Evolutionary conservation across 2,888 invertebrate species (phyloP).

Genomic region (Oscheius sp.): DNA sequence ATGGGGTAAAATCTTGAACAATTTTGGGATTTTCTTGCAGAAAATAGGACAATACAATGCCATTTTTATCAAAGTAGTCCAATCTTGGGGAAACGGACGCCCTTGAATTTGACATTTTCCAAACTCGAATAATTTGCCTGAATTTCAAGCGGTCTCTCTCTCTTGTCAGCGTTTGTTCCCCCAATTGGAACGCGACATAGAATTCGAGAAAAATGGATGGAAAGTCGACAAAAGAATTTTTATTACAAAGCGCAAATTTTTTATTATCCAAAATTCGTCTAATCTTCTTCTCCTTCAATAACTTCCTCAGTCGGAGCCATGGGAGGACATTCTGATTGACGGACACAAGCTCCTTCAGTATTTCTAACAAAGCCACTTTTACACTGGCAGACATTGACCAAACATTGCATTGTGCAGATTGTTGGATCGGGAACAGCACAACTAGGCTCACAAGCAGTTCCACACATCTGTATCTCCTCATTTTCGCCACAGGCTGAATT

Average conservation of each 20-base stretch:
- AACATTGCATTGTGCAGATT: constrained; percentile 10
- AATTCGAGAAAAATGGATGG: no score
- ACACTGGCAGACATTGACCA: constrained; percentile 26
- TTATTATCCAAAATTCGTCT: not conserved
- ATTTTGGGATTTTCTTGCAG: no score
- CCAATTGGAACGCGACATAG: not conserved
- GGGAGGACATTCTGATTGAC: not conserved
- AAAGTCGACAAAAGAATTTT: no score
- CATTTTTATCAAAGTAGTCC: no score
- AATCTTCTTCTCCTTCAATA: constrained; percentile 3
- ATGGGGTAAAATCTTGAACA: no score
- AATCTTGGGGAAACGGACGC: no score
- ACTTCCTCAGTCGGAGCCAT: not conserved
- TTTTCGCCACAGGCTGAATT: constrained; percentile 13
- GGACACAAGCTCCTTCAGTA: constrained; percentile 8
- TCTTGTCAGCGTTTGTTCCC: not conserved
- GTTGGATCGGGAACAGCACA: not conserved
- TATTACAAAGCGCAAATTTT: no score
- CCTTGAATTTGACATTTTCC: no score
- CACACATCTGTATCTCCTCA: constrained; percentile 22
- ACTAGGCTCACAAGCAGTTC: constrained; percentile 28
- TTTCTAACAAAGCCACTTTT: constrained; percentile 20
- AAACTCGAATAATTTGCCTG: no score
- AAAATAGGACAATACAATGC: no score
- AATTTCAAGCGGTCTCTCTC: no score